phyloP scores from a whole-genome alignment of 2,113 vertebrate genomes.

The Oenanthe oenanthe region DNA sequence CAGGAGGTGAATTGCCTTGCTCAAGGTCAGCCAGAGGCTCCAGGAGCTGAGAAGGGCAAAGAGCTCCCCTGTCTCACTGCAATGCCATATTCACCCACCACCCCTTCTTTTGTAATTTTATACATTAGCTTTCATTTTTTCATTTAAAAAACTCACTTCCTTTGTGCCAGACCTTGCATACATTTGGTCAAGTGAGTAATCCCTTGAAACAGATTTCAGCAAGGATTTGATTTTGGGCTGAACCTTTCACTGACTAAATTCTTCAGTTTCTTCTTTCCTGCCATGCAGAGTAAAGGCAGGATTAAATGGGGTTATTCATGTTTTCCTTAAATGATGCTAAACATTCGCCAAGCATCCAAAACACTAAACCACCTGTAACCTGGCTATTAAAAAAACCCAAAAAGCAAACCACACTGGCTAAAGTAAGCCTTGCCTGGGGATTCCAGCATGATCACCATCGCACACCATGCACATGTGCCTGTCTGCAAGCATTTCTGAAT shows the following conservation, averaged over 20 bases:
- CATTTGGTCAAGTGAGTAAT: not conserved
- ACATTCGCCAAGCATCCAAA: not conserved
- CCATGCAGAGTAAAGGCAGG: not conserved
- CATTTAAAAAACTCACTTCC: not conserved
- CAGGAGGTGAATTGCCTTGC: not conserved
- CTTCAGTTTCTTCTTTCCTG: not conserved
- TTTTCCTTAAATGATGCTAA: not conserved
- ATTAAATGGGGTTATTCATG: not conserved
- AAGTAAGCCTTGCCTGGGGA: not conserved
- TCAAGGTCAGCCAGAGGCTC: not conserved
- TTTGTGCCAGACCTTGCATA: not conserved
- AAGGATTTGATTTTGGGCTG: not conserved
- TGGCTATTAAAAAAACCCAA: not conserved
- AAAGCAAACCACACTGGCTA: not conserved
- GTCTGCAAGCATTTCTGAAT: constrained; percentile 4
- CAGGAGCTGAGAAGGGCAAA: not conserved
- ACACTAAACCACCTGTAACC: not conserved
- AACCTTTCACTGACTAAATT: not conserved
- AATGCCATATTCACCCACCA: not conserved
- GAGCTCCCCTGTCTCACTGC: not conserved
- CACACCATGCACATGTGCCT: not conserved
- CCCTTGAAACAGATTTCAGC: not conserved
- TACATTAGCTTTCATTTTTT: not conserved
- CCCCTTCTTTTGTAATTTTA: not conserved
- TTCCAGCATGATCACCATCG: not conserved